phyloP scores from a whole-genome alignment of 1,140 invertebrate genomes.

The Drosophila willistoni region DNA sequence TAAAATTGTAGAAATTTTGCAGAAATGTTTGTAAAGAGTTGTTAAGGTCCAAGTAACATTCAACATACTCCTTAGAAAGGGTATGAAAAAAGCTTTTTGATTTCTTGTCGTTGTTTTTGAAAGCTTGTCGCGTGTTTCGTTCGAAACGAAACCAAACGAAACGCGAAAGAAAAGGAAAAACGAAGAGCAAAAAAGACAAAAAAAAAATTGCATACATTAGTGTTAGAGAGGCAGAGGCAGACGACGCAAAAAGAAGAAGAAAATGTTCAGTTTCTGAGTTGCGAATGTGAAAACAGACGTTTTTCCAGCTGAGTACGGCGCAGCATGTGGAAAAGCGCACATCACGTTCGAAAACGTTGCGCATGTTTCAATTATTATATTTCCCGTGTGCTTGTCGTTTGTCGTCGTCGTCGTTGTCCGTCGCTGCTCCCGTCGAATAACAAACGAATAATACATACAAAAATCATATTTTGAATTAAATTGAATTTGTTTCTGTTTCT shows the following conservation, averaged over 20 bases:
- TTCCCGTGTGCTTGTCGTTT: background rate
- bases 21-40: no score
- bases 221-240: background rate
- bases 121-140: conserved; percentile 4
- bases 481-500: conserved; percentile 1
- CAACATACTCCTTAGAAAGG: background rate
- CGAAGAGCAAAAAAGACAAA: background rate
- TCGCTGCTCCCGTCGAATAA: background rate
- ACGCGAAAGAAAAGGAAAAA: background rate
- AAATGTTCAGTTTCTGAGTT: conserved; percentile 39
- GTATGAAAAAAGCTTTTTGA: conserved; percentile 1
- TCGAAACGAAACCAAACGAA: background rate
- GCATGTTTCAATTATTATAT: conserved; percentile 43
- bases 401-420: conserved; percentile 15
- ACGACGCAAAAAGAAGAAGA: conserved; percentile 27
- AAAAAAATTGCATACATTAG: background rate
- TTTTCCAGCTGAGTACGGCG: conserved; percentile 77
- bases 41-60: no score
- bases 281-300: conserved; percentile 46
- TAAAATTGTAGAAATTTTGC: no score
- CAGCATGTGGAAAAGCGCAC: conserved; percentile 77
- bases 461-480: conserved; percentile 3
- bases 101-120: conserved; percentile 1
- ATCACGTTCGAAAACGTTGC: conserved; percentile 56
- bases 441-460: conserved; percentile 20